Percentiles rank a stretch among this genome's conserved stretches.
Conservation (phyloP, 2,888 invertebrate genomes). For the Ferrisia virgata region DNA sequence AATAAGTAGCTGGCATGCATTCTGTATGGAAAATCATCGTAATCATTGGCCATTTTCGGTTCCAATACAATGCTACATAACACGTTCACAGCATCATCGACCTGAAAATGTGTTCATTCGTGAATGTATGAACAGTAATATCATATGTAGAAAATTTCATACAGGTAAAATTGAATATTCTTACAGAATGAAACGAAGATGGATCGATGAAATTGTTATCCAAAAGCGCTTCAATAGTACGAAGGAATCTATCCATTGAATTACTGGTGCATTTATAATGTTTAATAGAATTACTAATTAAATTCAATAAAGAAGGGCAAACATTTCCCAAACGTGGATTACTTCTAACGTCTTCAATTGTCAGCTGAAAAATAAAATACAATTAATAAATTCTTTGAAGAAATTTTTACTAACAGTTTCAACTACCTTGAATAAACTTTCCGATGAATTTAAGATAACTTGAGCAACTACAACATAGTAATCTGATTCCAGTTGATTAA, state of each 20-base stretch:
- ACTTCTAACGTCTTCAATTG: slow-evolving; percentile 20
- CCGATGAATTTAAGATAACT: slow-evolving; percentile 23
- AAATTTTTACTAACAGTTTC: background rate
- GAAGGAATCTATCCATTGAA: slow-evolving; percentile 14
- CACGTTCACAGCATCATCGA: background rate
- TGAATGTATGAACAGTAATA: no score
- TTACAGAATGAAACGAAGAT: slow-evolving; percentile 2
- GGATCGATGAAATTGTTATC: slow-evolving; percentile 8
- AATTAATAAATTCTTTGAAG: background rate
- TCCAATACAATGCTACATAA: slow-evolving; percentile 18
- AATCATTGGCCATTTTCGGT: slow-evolving; percentile 36
- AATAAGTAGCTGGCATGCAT: slow-evolving; percentile 24
- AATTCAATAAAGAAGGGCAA: slow-evolving; percentile 10
- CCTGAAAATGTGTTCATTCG: background rate
- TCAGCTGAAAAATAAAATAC: background rate
- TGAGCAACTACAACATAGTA: slow-evolving; percentile 31
- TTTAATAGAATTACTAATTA: slow-evolving; percentile 23
- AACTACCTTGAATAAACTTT: slow-evolving; percentile 2
- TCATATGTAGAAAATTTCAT: background rate
- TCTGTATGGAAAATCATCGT: slow-evolving; percentile 32
- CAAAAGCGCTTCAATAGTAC: slow-evolving; percentile 4
- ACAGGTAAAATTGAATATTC: background rate
- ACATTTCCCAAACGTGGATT: slow-evolving; percentile 37
- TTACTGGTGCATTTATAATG: slow-evolving; percentile 29
- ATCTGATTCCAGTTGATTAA: slow-evolving; percentile 21